phyloP scores from a whole-genome alignment of 2,113 vertebrate species.

The Apaloderma vittatum region DNA sequence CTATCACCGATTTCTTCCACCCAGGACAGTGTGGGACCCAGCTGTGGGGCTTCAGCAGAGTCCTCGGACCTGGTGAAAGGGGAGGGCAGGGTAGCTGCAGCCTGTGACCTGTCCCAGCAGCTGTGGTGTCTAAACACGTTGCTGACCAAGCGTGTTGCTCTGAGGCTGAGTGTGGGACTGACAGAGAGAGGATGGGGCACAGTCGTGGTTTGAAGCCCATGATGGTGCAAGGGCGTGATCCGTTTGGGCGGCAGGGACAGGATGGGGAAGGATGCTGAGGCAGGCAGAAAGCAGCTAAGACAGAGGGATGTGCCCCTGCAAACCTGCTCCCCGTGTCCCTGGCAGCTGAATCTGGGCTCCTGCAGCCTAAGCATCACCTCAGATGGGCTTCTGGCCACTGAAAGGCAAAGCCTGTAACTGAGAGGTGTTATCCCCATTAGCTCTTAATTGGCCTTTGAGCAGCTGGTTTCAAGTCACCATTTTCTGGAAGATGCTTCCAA shows the following conservation, averaged over 20 bases:
- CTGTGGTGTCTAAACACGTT: not conserved
- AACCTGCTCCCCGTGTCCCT: not conserved
- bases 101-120: not conserved
- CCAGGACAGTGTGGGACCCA: not conserved
- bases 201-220: not conserved
- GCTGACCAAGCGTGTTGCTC: not conserved
- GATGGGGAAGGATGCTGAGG: not conserved
- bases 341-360: not conserved
- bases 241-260: not conserved
- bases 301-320: not conserved
- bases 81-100: not conserved
- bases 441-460: conserved; percentile 22
- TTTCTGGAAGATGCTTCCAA: conserved; percentile 38
- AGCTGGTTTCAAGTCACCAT: conserved; percentile 25
- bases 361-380: not conserved
- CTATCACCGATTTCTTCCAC: not conserved
- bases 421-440: not conserved
- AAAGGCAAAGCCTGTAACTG: conserved; percentile 50
- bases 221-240: not conserved
- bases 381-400: not conserved
- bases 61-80: not conserved
- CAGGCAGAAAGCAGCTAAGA: not conserved
- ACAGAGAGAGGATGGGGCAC: not conserved
- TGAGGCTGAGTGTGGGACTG: not conserved
- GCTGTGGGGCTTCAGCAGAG: not conserved